Evolutionary conservation across 2,888 invertebrate genomes (phyloP), one percentile per base, ranked within the genome.

Genomic region (Scaptomyza caliginosa): DNA sequence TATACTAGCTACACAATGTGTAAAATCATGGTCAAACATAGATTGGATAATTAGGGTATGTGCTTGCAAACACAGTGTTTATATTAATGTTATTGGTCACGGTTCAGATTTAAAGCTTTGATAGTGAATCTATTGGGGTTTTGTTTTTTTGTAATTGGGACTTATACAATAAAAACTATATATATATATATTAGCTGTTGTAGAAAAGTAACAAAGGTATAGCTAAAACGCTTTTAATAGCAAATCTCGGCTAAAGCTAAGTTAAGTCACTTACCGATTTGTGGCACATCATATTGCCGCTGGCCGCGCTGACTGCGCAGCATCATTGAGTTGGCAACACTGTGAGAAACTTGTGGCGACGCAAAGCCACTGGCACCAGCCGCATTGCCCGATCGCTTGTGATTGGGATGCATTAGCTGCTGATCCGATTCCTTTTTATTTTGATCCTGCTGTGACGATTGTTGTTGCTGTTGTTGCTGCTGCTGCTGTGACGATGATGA

Each of bases 281-380:
- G 96, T 80, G 96, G 96, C 75, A 96, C 96, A 92, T 96, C 96
- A 92, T 96, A 96, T 87, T 95, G 94, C 86, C 95, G 93, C 90
- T 94, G 94, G 74, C 95, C 95, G 80, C 96, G 93, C 66, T 95
- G 93, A 62, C 95, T 94, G 82, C 96, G 93, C 88, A 95, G 92
- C 95, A 96, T 95, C 92, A 96, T 93, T 91, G 96, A 96, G 88
- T 94, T 95, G 49, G 94, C 94, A 83, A 94, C 93, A 83, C 93
- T 93, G 55, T 93, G 92, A 73, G 93, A 93, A 58, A 93, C 88
- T 75, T 90, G 82, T 87, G 90, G 74, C 54, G 81, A 36, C 43
- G 74, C 68, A n/a, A 69, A 85, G 56, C 82, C 75, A 48, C 69
- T 16, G 34, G 34, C 16, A 26, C 26, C 17, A 19, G 62, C 75